phyloP scores from a whole-genome alignment of 2,113 vertebrate genomes.

The Callaeas wilsoni region DNA sequence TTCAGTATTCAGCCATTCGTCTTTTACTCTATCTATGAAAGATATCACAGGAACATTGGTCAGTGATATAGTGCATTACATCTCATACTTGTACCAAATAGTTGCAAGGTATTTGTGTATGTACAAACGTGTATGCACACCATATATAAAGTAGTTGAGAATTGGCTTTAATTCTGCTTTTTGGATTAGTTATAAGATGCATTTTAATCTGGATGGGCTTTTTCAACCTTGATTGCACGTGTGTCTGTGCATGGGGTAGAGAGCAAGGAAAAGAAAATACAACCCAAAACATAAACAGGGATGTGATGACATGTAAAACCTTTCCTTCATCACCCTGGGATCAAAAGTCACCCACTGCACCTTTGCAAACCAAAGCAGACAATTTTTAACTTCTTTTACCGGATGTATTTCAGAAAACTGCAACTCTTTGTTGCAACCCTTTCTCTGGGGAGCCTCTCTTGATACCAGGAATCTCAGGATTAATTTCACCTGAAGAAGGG shows the following conservation, averaged over 20 bases:
- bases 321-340: neutral
- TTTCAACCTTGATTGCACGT: neutral
- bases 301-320: neutral
- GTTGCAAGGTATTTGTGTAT: neutral
- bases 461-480: neutral
- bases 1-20: neutral
- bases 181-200: neutral
- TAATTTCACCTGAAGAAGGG: neutral
- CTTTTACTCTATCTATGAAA: neutral
- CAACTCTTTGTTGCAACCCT: neutral
- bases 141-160: neutral
- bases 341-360: neutral
- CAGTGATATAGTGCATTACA: neutral
- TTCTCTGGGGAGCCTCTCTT: neutral
- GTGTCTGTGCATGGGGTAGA: neutral
- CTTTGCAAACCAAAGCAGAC: neutral
- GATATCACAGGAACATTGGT: neutral
- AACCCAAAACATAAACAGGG: neutral
- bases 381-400: neutral
- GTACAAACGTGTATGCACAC: fast-evolving
- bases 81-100: neutral
- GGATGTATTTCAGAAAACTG: neutral
- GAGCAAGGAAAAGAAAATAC: neutral
- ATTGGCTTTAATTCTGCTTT: neutral
- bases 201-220: neutral